These are phyloP conservation scores for Lithobates sylvaticus DNA, from an alignment of 2,797 vertebrate genomes.

Conservation along the genomic window DNA sequence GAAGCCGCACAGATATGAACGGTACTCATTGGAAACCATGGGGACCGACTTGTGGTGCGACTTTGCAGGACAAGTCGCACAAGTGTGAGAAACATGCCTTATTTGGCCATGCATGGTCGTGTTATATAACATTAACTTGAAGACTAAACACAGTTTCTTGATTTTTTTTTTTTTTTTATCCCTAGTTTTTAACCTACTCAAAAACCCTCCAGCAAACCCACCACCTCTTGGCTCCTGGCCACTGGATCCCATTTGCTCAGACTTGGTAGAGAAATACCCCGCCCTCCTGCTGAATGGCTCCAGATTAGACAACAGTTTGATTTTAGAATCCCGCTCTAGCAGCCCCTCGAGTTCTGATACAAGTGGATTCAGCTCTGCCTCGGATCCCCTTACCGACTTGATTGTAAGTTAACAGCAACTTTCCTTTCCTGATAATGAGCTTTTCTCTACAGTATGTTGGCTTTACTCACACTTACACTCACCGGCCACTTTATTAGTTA, in stretches of 20 bases:
- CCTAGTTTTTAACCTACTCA: conserved; percentile 88
- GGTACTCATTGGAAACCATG: too few species aligned
- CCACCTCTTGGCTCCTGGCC: conserved; percentile 82
- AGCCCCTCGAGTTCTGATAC: conserved; percentile 97
- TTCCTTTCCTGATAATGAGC: too few species aligned
- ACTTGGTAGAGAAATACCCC: conserved; percentile 91
- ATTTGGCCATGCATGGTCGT: too few species aligned
- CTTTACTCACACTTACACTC: too few species aligned
- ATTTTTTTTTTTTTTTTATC: neutral
- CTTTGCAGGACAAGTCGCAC: too few species aligned
- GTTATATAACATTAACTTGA: too few species aligned
- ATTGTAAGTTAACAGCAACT: conserved; percentile 76
- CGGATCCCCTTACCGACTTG: conserved; percentile 93
- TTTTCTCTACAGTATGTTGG: too few species aligned
- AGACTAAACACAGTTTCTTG: neutral
- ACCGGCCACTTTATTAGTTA: too few species aligned
- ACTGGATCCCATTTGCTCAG: conserved; percentile 82
- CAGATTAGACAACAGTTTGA: conserved; percentile 86
- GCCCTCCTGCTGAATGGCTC: conserved; percentile 82
- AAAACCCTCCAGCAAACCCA: conserved; percentile 85
- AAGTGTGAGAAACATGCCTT: too few species aligned
- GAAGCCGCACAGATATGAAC: too few species aligned
- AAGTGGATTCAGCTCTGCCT: conserved; percentile 97
- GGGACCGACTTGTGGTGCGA: too few species aligned
- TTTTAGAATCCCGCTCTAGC: conserved; percentile 94